Evolutionary conservation across 2,888 invertebrate genomes (phyloP), one percentile per base, ranked within the genome.

Genomic region (Catocala nupta): DNA sequence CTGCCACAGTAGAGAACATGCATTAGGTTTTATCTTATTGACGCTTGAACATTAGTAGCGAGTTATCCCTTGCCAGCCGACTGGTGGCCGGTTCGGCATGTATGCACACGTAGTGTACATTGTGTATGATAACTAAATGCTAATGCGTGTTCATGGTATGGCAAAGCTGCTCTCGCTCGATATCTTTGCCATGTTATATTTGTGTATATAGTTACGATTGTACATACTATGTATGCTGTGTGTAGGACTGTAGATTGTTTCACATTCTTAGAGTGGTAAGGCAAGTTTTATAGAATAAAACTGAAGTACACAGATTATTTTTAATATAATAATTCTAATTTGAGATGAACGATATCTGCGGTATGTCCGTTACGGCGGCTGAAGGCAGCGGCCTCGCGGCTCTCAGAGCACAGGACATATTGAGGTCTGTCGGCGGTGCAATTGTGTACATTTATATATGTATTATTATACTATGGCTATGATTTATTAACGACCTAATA

Each of bases 201-300:
- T 82, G 84, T 93, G 91, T 93, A 91, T 86, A 93, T 92, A 92
- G 83, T 85, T 85, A 86, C 78, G 80, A 87, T 81, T 93, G 93
- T 93, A 93, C 92, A 93, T 93, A 93, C 91, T 90, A 84, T 91
- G 91, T 92, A 92, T 92, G 92, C 87, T 86, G 88, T 89, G 88
- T 88, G 89, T 92, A 91, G 89, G 81, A 84, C 82, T 86, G 89
- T 92, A 93, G 91, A 87, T 89, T 86, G 88, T 90, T 90, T 89
- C 88, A 89, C 82, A 79, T 87, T 86, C 82, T 83, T 91, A 91
- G 87, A 77, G 63, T 81, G 82, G 74, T 91, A 91, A 91, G 91
- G 80, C 84, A 85, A 85, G 82, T 85, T 63, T 59, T 83, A 83
- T 83, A 80, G 79, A 81, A 80, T 84, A 84, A 80, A 82, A 83